Base-by-base conservation (phyloP, 2,888 invertebrate genomes). In the Agrochola lychnidis region DNA sequence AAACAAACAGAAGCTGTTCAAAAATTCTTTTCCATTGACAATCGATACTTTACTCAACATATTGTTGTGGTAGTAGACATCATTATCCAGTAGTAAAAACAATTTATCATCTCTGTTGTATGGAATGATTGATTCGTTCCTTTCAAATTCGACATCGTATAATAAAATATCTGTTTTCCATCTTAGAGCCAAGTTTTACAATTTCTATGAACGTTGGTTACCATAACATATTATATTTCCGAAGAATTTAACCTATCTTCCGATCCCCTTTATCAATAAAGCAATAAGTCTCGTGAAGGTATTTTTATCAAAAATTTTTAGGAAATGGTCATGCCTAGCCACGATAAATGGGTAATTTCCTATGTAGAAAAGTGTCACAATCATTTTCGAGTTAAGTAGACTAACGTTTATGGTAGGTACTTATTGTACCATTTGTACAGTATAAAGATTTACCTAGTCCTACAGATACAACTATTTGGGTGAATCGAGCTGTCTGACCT, bases 71-170 rank as follows among this genome's bases (percentile, higher is more conserved):
- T 69, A 67, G 69, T 72, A 74, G 64, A 78, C 70, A 87, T 88
- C 84, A 88, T 87, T 88, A 88, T 83, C 80, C 83, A 73, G 79
- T 85, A 68, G 74, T 86, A 85, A 84, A 83, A 82, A 89, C 88
- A 90, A 93, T 93, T 92, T 91, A 90, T 92, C 92, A 78, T 70
- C 79, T 83, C 79, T 72, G 77, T 85, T 88, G 77, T 78, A 84
- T 76, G 71, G 76, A 88, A 90, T 90, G 91, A 92, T 92, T 87
- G 91, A 93, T 93, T 88, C 83, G 82, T 83, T 90, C 88, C 88
- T 90, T 91, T 91, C 86, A 89, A 90, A 91, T 92, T 92, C 89
- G 89, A 88, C 79, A 88, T 86, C 85, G 89, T 87, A 89, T 90
- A 89, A 89, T 86, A 85, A 82, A 89, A 91, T 90, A 76, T 90